These are phyloP conservation scores for Porites evermanni DNA, from an alignment of 92 coral and sea anemone species.

Conservation along the genomic window DNA sequence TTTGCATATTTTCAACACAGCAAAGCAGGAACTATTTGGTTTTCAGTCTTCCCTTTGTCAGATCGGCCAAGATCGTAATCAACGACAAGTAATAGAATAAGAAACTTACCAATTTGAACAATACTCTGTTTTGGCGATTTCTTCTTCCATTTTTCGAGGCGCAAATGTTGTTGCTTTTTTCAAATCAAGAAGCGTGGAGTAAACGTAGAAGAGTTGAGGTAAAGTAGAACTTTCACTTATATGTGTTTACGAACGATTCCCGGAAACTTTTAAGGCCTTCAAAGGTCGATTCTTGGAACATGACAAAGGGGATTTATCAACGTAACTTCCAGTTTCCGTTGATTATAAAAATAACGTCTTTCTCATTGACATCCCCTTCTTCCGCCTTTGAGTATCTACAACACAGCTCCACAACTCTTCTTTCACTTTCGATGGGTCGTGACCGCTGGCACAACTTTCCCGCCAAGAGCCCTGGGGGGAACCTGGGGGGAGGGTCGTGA, in stretches of 20 bases:
- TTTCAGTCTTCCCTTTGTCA: background rate
- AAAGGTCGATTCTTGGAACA: background rate
- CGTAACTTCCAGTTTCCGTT: constrained; percentile 11
- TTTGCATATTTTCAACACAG: background rate
- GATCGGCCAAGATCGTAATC: background rate
- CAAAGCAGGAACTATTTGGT: background rate
- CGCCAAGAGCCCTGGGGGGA: constrained; percentile 7
- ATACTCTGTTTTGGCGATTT: constrained; percentile 26
- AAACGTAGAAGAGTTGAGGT: background rate
- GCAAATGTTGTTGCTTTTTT: background rate
- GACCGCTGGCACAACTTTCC: constrained; percentile 24
- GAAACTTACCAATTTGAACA: constrained; percentile 63
- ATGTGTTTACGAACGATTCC: background rate
- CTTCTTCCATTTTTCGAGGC: constrained; percentile 38
- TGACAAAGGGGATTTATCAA: background rate
- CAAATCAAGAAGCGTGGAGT: background rate
- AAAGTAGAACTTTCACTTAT: no score
- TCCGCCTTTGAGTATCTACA: constrained; percentile 31
- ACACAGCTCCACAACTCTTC: background rate
- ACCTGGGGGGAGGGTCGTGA: no score
- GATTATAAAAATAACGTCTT: background rate
- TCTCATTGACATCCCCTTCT: constrained; percentile 17
- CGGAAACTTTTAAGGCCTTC: background rate
- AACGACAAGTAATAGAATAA: background rate
- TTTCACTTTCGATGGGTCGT: constrained; percentile 14